Conservation (phyloP, 2,888 invertebrate species). For the Chrysolina americana region DNA sequence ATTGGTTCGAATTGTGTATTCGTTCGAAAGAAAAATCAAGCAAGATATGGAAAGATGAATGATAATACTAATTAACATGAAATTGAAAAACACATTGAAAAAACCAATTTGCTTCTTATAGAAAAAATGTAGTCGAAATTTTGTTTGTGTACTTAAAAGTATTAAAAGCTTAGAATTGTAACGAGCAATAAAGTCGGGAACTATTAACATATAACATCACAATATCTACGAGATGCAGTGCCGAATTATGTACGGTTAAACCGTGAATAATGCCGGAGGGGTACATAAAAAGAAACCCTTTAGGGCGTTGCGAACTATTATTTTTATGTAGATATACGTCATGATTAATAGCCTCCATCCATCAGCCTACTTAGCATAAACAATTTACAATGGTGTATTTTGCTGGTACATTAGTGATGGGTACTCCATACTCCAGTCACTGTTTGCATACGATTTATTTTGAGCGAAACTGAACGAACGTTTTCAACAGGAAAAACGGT, state of each 20-base stretch:
- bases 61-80: too few species aligned
- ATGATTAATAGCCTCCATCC: conserved; percentile 56
- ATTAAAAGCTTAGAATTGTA: conserved; percentile 57
- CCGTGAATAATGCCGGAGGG: conserved; percentile 56
- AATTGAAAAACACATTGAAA: too few species aligned
- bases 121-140: neutral
- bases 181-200: conserved; percentile 56
- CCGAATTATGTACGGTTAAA: conserved; percentile 56
- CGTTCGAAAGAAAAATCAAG: too few species aligned
- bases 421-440: conserved; percentile 14
- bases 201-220: conserved; percentile 39
- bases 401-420: conserved; percentile 22
- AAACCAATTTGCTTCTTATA: too few species aligned
- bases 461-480: neutral
- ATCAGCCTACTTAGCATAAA: conserved; percentile 50
- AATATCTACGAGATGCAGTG: conserved; percentile 23
- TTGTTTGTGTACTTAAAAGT: conserved; percentile 47
- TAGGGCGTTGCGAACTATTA: conserved; percentile 55
- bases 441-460: neutral
- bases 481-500: too few species aligned
- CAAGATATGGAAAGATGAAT: too few species aligned
- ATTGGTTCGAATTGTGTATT: too few species aligned
- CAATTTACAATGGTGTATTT: conserved; percentile 47
- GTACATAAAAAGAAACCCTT: conserved; percentile 54
- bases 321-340: conserved; percentile 52